Percentiles rank a stretch among this genome's conserved stretches.
Conservation (phyloP, 2,113 vertebrate species). For the Pterophyllum scalare region DNA sequence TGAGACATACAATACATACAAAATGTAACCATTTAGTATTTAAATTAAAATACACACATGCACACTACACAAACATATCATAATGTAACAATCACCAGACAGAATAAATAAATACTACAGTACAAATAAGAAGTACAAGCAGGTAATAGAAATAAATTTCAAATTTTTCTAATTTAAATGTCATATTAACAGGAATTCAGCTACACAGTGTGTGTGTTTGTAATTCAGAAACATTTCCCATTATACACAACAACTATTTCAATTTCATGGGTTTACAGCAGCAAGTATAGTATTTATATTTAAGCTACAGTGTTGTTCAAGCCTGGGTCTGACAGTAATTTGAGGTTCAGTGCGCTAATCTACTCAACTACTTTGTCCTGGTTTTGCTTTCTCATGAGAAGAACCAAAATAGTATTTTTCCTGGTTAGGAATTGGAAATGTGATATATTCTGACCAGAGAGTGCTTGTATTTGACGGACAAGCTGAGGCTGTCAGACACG, state of each 20-base stretch:
- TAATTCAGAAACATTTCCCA: background rate
- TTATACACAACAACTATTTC: background rate
- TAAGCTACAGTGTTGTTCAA: background rate
- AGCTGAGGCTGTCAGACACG: background rate
- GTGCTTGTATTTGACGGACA: background rate
- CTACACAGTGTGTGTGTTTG: background rate
- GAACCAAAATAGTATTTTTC: background rate
- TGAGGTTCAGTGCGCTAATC: background rate
- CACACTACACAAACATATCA: background rate
- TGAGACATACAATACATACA: background rate
- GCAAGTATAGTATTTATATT: background rate
- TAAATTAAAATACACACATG: background rate
- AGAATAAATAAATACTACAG: slow-evolving; percentile 3
- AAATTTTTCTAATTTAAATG: background rate
- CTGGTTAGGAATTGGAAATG: slow-evolving; percentile 12
- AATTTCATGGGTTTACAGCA: background rate
- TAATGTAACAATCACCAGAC: background rate
- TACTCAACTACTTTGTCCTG: background rate
- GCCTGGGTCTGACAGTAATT: background rate
- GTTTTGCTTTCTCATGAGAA: slow-evolving; percentile 1
- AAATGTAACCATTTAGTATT: background rate
- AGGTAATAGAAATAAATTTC: slow-evolving; percentile 5
- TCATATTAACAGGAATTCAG: background rate
- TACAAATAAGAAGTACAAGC: background rate
- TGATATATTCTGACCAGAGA: background rate